phyloP scores from a whole-genome alignment of 1,140 invertebrate genomes.

The Rhynchophorus ferrugineus region DNA sequence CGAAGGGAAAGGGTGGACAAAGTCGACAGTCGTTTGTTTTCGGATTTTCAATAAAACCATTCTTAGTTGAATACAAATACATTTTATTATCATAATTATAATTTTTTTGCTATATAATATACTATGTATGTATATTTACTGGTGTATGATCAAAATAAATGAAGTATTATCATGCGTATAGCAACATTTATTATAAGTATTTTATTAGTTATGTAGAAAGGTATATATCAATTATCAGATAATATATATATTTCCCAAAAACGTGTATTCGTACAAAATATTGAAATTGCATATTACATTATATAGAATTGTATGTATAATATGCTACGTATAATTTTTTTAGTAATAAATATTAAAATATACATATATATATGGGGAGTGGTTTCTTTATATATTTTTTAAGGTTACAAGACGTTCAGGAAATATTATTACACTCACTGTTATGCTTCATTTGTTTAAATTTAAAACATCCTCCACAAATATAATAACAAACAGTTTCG shows the following conservation, averaged over 20 bases:
- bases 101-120: conserved; percentile 43
- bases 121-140: conserved; percentile 40
- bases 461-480: conserved; percentile 25
- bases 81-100: conserved; percentile 43
- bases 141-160: conserved; percentile 42
- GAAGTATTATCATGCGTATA: conserved; percentile 41
- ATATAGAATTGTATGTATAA: conserved; percentile 14
- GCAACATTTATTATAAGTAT: conserved; percentile 42
- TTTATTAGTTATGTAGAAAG: conserved; percentile 41
- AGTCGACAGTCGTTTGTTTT: too few species aligned
- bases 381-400: neutral
- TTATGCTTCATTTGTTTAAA: neutral
- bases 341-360: conserved; percentile 33
- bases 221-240: conserved; percentile 40
- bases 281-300: conserved; percentile 31
- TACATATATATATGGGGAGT: conserved; percentile 26
- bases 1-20: too few species aligned
- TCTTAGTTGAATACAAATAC: conserved; percentile 40
- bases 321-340: conserved; percentile 36
- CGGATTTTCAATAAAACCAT: conserved; percentile 5
- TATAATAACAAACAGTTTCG: conserved; percentile 22
- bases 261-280: conserved; percentile 43
- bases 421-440: conserved; percentile 3
- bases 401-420: neutral
- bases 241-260: conserved; percentile 40